Conservation (phyloP, 2,888 invertebrate genomes). For the Gibbula magus region DNA sequence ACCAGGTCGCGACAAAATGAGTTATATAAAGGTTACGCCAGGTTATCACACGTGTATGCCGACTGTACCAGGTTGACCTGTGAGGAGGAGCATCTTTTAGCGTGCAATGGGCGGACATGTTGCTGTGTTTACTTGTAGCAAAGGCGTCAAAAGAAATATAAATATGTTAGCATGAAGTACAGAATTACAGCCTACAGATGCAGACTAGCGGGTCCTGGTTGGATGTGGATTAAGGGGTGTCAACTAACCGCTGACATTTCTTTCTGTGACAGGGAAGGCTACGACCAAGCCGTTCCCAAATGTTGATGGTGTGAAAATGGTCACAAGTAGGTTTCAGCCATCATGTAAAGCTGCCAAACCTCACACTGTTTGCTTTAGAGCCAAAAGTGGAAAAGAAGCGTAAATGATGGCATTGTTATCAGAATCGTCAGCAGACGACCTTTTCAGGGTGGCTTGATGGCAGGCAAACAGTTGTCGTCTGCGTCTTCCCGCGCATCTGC, state of each 20-base stretch:
- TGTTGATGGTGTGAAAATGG: background rate
- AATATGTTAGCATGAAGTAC: background rate
- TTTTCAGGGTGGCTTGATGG: background rate
- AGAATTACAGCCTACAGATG: background rate
- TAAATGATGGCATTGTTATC: slow-evolving; percentile 20
- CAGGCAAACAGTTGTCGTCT: slow-evolving; percentile 17
- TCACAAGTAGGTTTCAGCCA: background rate
- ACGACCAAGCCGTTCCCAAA: slow-evolving; percentile 3
- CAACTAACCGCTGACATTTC: slow-evolving; percentile 12
- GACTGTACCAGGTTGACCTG: too few species aligned
- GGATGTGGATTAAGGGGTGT: background rate
- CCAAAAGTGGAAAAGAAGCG: background rate
- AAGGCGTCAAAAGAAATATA: background rate
- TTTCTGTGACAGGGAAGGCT: background rate
- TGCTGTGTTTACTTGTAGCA: background rate
- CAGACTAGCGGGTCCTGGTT: background rate
- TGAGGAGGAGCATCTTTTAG: too few species aligned
- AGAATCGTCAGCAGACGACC: background rate
- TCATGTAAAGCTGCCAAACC: background rate
- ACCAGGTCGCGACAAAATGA: too few species aligned
- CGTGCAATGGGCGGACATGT: slow-evolving; percentile 4
- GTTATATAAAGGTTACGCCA: too few species aligned
- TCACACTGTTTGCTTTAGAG: background rate
- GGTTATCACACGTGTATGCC: too few species aligned
- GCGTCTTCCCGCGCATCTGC: slow-evolving; percentile 3